Evolutionary conservation across 2,888 invertebrate species (phyloP), one percentile per base, ranked within the genome.

Genomic region (Acanthoscelides obtectus): DNA sequence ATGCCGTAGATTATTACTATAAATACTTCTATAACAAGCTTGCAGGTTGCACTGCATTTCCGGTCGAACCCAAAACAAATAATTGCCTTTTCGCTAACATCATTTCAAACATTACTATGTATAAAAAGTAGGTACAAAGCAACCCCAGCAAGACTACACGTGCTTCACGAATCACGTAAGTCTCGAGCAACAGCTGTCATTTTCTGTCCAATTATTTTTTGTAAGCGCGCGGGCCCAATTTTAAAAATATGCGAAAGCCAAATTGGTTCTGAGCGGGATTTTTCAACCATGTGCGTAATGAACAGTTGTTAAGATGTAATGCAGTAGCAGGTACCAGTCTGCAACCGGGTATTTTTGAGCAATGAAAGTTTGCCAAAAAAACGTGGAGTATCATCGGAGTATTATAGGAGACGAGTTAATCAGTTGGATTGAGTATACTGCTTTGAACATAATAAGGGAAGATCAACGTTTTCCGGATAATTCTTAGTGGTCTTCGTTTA

Each of bases 171-270:
- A 65, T 69, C 69, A 69, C 69, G 69, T 66, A 21, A 69, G 19
- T 66, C 27, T 66, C 69, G 69, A 69, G 20, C 66, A 12, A 27
- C 69, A 69, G 27, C 69, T 69, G 69, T 69, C 65, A 69, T 69
- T 69, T 69, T 69, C 27, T 25, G 25, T 21, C 45, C 45, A 45
- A 45, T 45, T 45, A 45, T 45, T 45, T 45, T 45, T 45, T 12
- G 5, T 3, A 45, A 45, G 17, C 45, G 45, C 45, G 45, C 45
- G 17, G 45, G 45, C 12, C 45, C 12, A 3, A 45, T 45, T 45
- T 45, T 45, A 45, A 45, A 45, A 45, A 45, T 45, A 45, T 45
- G 45, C 45, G 5, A 45, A 45, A 45, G 45, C 45, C 45, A 45
- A 45, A 45, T 45, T 45, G 45, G 45, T 45, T 45, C 45, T 45